phyloP scores from a whole-genome alignment of 2,113 vertebrate genomes.

The Lynx canadensis region DNA sequence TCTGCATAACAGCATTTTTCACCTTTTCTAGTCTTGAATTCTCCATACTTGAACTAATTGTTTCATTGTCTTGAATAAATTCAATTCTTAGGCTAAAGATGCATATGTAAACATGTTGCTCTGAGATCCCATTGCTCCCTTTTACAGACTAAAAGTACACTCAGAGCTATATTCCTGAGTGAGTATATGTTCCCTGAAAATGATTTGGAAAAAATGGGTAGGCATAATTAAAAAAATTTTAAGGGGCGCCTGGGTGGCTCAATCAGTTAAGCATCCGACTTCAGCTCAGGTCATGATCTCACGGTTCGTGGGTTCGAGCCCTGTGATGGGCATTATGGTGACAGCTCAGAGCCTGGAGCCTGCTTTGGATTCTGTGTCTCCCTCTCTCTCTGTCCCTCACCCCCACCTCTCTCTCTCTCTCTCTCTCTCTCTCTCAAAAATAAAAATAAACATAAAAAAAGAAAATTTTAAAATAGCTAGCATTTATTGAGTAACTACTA shows the following conservation, averaged over 20 bases:
- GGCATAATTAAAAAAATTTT: neutral
- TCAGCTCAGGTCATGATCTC: too few relatives aligned
- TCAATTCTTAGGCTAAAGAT: neutral
- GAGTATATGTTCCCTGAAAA: neutral
- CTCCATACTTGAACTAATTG: neutral
- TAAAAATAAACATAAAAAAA: neutral
- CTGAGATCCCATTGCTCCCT: neutral
- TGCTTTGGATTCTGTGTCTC: too few relatives aligned
- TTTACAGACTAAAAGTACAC: neutral
- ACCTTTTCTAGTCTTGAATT: conserved; percentile 36
- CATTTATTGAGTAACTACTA: conserved; percentile 3
- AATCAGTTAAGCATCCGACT: too few relatives aligned
- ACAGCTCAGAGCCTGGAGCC: too few relatives aligned
- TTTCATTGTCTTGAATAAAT: conserved; percentile 34
- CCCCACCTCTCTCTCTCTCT: too few relatives aligned
- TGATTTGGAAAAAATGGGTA: neutral
- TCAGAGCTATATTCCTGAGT: neutral
- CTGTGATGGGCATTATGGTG: too few relatives aligned
- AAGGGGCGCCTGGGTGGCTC: too few relatives aligned
- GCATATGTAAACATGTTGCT: neutral
- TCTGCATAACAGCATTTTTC: conserved; percentile 27
- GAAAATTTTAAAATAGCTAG: neutral
- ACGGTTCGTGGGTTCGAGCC: too few relatives aligned
- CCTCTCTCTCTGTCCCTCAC: too few relatives aligned
- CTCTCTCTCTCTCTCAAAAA: too few relatives aligned